Evolutionary conservation across 2,797 vertebrate genomes (phyloP).

Genomic region (Hypotaenidia philippensis): DNA sequence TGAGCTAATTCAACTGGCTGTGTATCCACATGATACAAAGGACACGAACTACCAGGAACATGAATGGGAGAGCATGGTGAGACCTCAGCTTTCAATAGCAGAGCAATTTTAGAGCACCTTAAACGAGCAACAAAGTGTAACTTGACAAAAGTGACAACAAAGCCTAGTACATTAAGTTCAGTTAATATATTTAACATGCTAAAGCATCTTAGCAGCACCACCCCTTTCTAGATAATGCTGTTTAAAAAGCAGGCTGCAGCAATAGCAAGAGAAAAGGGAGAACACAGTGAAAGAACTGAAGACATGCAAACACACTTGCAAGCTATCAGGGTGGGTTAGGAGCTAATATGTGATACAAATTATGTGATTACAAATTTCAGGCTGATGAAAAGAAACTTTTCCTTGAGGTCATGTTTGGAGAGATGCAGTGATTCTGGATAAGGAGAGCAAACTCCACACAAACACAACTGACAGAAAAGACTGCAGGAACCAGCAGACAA

Average conservation of each 20-base stretch:
- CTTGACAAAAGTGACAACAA: not conserved
- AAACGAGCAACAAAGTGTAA: accelerated
- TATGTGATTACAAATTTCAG: not conserved
- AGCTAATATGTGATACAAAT: not conserved
- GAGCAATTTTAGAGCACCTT: not conserved
- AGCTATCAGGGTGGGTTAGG: not conserved
- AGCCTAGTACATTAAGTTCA: accelerated
- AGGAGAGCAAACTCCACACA: not conserved
- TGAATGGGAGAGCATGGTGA: not conserved
- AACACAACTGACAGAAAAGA: not conserved
- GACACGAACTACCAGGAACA: accelerated
- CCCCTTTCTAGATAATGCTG: accelerated
- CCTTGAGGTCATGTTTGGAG: not conserved
- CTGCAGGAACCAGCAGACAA: not conserved
- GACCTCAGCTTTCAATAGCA: not conserved
- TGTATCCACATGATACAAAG: not conserved
- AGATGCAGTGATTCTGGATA: not conserved
- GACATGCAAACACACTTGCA: not conserved
- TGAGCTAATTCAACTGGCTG: not conserved
- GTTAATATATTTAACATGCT: not conserved
- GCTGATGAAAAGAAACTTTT: not conserved
- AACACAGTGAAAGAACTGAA: not conserved
- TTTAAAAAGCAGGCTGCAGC: not conserved
- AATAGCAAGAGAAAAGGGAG: not conserved
- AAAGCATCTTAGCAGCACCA: not conserved